phyloP scores from a whole-genome alignment of 2,113 vertebrate species.

The Semicossyphus pulcher region DNA sequence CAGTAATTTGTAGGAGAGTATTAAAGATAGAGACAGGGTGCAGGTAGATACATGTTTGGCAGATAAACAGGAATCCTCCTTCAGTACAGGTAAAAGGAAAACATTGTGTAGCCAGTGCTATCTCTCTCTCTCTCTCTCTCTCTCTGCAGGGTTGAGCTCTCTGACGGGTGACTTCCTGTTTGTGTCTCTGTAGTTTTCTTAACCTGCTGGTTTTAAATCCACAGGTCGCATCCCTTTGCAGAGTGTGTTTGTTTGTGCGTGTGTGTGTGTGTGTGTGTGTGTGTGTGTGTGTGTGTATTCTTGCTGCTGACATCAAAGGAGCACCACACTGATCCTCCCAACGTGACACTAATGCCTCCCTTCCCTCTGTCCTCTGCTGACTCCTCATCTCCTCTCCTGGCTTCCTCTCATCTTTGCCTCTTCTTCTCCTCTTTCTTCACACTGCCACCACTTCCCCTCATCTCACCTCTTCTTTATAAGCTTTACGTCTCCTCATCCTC shows the following conservation, averaged over 20 bases:
- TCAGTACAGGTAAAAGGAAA: too few species aligned
- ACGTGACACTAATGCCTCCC: slow-evolving; percentile 42
- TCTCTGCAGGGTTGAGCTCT: slow-evolving; percentile 9
- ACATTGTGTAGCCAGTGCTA: too few species aligned
- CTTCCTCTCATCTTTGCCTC: slow-evolving; percentile 9
- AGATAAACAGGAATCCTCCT: too few species aligned
- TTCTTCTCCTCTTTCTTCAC: not conserved
- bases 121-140: not conserved
- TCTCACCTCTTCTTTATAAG: not conserved
- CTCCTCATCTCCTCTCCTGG: slow-evolving; percentile 37
- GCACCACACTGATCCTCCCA: slow-evolving; percentile 53
- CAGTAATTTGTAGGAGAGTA: too few species aligned
- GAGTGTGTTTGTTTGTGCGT: slow-evolving; percentile 6
- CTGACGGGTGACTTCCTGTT: slow-evolving; percentile 55
- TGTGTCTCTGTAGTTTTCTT: slow-evolving; percentile 50
- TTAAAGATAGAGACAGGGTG: too few species aligned
- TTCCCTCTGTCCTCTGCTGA: slow-evolving; percentile 29
- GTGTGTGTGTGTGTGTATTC: slow-evolving; percentile 11
- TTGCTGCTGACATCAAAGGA: slow-evolving; percentile 56
- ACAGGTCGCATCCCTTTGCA: slow-evolving; percentile 47
- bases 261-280: slow-evolving; percentile 2
- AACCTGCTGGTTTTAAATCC: slow-evolving; percentile 59
- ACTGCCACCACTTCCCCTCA: too few species aligned
- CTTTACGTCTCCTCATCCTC: not conserved
- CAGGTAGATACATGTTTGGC: too few species aligned